A percentile compares a stretch with the other conserved stretches of the same genome.
These are phyloP conservation scores for Passer montanus DNA, from an alignment of 2,113 vertebrate genomes.

Conservation along the genomic window DNA sequence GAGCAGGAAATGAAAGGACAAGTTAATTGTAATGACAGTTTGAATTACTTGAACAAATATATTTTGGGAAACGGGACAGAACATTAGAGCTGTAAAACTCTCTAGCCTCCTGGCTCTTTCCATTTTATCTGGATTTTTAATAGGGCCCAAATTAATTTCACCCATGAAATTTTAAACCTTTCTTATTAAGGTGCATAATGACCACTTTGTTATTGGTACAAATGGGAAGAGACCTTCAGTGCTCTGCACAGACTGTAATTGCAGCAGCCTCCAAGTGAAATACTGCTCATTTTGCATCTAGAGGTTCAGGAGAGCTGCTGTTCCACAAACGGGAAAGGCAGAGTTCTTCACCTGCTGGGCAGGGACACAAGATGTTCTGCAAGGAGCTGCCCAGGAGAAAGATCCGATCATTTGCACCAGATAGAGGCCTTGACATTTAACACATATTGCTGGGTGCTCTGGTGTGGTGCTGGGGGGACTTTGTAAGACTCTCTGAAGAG, in stretches of 20 bases:
- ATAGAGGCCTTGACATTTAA: not conserved
- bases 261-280: not conserved
- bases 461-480: not conserved
- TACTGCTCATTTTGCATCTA: not conserved
- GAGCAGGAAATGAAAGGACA: constrained; percentile 38
- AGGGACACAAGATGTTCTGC: not conserved
- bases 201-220: not conserved
- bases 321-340: not conserved
- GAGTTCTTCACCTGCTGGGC: not conserved
- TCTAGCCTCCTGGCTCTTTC: not conserved
- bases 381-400: not conserved
- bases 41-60: constrained; percentile 58
- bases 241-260: not conserved
- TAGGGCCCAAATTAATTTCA: not conserved
- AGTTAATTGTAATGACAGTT: constrained; percentile 48
- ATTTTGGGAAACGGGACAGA: constrained; percentile 42
- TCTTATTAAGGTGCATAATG: constrained; percentile 27
- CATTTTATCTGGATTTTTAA: constrained; percentile 21
- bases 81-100: constrained; percentile 15
- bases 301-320: not conserved
- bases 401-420: not conserved
- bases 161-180: not conserved
- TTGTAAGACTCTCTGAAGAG: not conserved
- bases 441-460: not conserved
- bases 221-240: not conserved